Evolutionary conservation across 2,797 vertebrate genomes (phyloP), one percentile per base, ranked within the genome.

Genomic region (Ispidina lecontei): DNA sequence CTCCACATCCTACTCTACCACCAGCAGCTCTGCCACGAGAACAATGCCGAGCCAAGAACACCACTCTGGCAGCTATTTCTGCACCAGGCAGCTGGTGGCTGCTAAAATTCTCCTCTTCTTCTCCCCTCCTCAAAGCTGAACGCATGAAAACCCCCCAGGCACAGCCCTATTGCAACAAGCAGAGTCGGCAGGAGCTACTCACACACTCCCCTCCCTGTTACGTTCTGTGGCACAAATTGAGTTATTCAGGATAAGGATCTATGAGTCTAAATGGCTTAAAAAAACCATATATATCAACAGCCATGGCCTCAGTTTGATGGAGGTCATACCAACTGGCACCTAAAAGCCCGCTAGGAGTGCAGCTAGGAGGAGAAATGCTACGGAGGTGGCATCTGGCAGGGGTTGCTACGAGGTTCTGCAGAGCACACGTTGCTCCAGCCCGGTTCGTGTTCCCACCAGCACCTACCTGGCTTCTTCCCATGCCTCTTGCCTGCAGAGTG

Each of bases 401-500:
- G 55, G 23, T 22, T 81, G 70, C 67, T 46, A 8, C 3, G 18
- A 37, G 73, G 70, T 78, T 17, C 72, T 29, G 79, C 64, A n/a
- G 44, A 59, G 87, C 65, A 67, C 13, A 8, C 1, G 7, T 14
- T 3, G 13, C 81, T 75, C 60, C 82, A 63, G 64, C 72, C 79
- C 19, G 7, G n/a, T 55, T 60, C 1, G 14, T 39, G 0, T 37
- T 55, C 76, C 77, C 37, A 5, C 22, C 71, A 69, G 56, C 28
- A 84, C 85, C 0, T 94, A 97, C 94, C 96, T 92, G 80, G 14
- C 80, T 96, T 96, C 63, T 64, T 97, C 7, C 75, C 59, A 1
- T 91, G 83, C 33, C 37, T 78, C 86, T 84, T 89, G 92, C 95
- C 96, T 91, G 97, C 87, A 93, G 97, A 85, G 86, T 97, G 95